Evolutionary conservation across 2,797 vertebrate genomes (phyloP), one percentile per base, ranked within the genome.

Genomic region (Botia kubotai): DNA sequence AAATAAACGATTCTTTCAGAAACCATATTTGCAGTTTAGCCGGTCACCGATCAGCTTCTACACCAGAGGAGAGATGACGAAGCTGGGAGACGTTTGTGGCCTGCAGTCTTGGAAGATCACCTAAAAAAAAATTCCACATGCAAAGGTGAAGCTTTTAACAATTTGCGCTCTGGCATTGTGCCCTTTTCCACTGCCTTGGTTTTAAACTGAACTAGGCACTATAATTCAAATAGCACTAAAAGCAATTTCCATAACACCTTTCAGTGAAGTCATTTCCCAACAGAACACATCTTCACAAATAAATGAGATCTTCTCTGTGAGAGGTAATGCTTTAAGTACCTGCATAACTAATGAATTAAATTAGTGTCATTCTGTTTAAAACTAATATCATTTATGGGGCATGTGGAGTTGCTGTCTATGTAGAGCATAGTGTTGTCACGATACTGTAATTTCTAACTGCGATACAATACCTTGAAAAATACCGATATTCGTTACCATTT

Each of bases 11-110:
- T 68, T 19, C 68, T 73, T 52, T 83, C 29, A 29, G 33, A 62
- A 70, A 83, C 62, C 77, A 75, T 75, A 75, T 79, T 79, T 70
- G 77, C 82, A 74, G 76, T 83, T 79, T 58, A 75, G 71, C 36
- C 75, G 77, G 65, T 75, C 65, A 50, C 72, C 70, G 55, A 75
- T 70, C 71, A 83, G 48, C 63, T 21, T 62, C n/a, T 43, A 33
- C 14, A 23, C 52, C 29, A 60, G 55, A 26, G 72, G 10, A 69
- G 60, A 46, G 8, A 52, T 52, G 50, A 0, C 2, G 43, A 52
- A 6, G 50, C 50, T 60, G 60, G 6, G 60, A n/a, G 60, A 16
- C 2, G 0, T 62, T 26, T 33, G 60, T 29, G 14, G 58, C 23
- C 23, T 26, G 10, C 17, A 58, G 50, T 17, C 16, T 58, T 58